Conservation (phyloP, 2,797 vertebrate genomes). For the Sebastes matsubarae region DNA sequence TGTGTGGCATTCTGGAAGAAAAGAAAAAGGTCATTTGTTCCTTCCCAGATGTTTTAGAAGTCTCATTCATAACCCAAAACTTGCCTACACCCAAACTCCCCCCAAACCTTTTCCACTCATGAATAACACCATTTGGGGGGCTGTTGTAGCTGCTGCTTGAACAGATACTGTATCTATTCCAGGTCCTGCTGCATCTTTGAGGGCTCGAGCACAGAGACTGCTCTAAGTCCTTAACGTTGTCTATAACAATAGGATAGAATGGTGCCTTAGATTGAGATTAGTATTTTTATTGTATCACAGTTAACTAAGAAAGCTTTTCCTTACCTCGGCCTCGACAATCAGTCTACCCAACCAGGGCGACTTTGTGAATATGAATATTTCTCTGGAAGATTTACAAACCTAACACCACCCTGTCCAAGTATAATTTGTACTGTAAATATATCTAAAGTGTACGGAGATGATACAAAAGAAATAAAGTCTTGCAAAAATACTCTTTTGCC, state of each 20-base stretch:
- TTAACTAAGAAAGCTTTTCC: conserved; percentile 72
- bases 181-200: conserved; percentile 59
- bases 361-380: conserved; percentile 73
- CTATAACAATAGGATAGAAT: conserved; percentile 82
- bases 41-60: background rate
- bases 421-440: conserved; percentile 87
- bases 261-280: conserved; percentile 89
- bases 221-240: conserved; percentile 55
- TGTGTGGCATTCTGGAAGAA: conserved; percentile 26
- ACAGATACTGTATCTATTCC: conserved; percentile 40
- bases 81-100: background rate
- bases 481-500: conserved; percentile 66
- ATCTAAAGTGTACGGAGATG: conserved; percentile 80
- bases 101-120: conserved; percentile 10
- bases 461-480: conserved; percentile 89
- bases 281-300: conserved; percentile 85
- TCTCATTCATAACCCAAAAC: conserved; percentile 14
- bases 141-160: conserved; percentile 69
- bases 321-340: conserved; percentile 91
- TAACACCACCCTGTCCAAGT: conserved; percentile 80
- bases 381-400: conserved; percentile 70
- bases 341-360: conserved; percentile 81
- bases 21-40: background rate
- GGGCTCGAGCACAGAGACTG: conserved; percentile 47
- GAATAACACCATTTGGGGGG: conserved; percentile 19